Evolutionary conservation across 2,888 invertebrate species (phyloP), one percentile per base, ranked within the genome.

Genomic region (Phaonia tiefii): DNA sequence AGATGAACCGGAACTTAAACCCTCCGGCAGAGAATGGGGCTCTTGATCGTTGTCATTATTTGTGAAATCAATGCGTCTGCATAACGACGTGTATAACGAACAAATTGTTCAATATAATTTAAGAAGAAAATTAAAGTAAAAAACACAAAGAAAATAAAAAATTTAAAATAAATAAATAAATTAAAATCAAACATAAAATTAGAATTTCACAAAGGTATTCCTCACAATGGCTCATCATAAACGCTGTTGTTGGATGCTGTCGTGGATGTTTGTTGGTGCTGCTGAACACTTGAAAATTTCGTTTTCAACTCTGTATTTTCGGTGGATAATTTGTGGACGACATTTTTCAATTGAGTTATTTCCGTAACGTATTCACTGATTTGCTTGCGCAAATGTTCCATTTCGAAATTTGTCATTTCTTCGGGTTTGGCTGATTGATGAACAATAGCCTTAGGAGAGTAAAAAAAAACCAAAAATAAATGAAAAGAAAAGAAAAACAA

Each of bases 261-360:
- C 73, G 86, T 70, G 49, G 84, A 76, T n/a, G 74, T 42, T 49
- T 60, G 67, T 20, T 83, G 75, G 17, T 83, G 75, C 11, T 63
- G 63, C 22, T 42, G 63, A 17, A 81, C 85, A 79, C 87, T 88
- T 17, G 87, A 86, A 83, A 88, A 89, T 84, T 90, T 93, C 46
- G 92, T 93, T 86, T 95, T 95, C 46, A 97, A 88, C 72, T 95
- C 94, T 66, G 94, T 93, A 90, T 98, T 97, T 89, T 97, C 97
- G 79, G 93, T 94, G 17, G 95, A 95, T 56, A 98, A 90, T 84
- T 94, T 94, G 86, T 96, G 95, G 20, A 97, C 94, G 60, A 94
- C 94, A 2, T 93, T 88, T 84, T 90, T 90, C 60, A 91, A 84
- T 84, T 91, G 90, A 85, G 87, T 87, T 65, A 91, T 91, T 84